These are phyloP conservation scores for Bradypus variegatus DNA, from an alignment of 2,797 vertebrate genomes.

Conservation along the genomic window DNA sequence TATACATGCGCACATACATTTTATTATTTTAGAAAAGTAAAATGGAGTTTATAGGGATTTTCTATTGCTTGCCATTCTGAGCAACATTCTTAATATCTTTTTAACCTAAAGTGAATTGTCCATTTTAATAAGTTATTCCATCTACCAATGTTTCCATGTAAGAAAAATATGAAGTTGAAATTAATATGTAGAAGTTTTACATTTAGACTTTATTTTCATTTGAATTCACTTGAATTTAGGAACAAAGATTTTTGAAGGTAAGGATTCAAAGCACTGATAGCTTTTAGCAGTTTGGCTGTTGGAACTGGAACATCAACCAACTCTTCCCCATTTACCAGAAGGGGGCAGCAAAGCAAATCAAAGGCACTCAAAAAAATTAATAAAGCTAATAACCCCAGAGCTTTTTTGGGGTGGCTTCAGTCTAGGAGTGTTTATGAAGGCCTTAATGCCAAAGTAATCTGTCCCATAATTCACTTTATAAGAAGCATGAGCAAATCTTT, in stretches of 20 bases:
- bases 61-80: background rate
- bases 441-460: background rate
- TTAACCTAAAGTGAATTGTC: background rate
- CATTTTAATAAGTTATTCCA: background rate
- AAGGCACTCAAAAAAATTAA: background rate
- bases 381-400: background rate
- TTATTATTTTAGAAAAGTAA: constrained; percentile 22
- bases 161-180: constrained; percentile 9
- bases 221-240: background rate
- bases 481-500: background rate
- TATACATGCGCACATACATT: background rate
- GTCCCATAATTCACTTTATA: background rate
- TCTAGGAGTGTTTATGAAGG: background rate
- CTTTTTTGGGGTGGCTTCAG: background rate
- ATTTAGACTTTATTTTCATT: background rate
- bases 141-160: background rate
- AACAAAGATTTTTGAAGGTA: background rate
- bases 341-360: constrained; percentile 35
- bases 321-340: constrained; percentile 21
- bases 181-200: background rate
- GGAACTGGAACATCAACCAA: background rate
- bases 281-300: background rate
- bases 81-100: background rate
- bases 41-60: background rate
- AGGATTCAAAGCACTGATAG: background rate